Conservation (phyloP, 2,888 invertebrate genomes). For the Eupithecia subfuscata region DNA sequence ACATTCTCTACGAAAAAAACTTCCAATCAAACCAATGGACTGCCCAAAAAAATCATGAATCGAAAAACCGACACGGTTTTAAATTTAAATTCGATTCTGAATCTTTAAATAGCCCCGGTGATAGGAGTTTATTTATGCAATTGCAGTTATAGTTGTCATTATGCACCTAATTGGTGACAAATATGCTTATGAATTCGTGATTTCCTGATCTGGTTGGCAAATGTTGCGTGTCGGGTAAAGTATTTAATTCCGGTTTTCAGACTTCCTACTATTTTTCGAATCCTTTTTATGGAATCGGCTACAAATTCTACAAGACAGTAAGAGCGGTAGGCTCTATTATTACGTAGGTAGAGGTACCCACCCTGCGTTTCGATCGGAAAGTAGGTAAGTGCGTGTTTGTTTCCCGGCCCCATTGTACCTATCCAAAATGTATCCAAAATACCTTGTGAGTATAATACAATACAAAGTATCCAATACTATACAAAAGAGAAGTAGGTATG, state of each 20-base stretch:
- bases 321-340: too few species aligned
- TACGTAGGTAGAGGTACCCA: too few species aligned
- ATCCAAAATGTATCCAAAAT: too few species aligned
- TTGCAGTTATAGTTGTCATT: slow-evolving; percentile 66
- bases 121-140: slow-evolving; percentile 71
- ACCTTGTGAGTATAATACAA: too few species aligned
- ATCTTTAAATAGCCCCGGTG: slow-evolving; percentile 65
- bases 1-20: slow-evolving; percentile 21
- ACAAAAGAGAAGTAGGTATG: too few species aligned
- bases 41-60: slow-evolving; percentile 54
- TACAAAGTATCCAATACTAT: too few species aligned
- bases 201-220: slow-evolving; percentile 29
- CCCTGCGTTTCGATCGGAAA: too few species aligned
- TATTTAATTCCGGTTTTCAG: background rate
- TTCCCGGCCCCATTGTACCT: too few species aligned
- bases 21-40: slow-evolving; percentile 33
- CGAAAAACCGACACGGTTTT: slow-evolving; percentile 63
- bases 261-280: too few species aligned
- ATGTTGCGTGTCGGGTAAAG: slow-evolving; percentile 7
- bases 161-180: slow-evolving; percentile 61
- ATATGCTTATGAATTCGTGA: slow-evolving; percentile 48
- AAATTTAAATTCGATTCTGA: slow-evolving; percentile 72
- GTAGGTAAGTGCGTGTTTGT: too few species aligned
- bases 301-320: too few species aligned
- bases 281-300: too few species aligned